Evolutionary conservation across 2,888 invertebrate genomes (phyloP).

Genomic region (Macropis europaea): DNA sequence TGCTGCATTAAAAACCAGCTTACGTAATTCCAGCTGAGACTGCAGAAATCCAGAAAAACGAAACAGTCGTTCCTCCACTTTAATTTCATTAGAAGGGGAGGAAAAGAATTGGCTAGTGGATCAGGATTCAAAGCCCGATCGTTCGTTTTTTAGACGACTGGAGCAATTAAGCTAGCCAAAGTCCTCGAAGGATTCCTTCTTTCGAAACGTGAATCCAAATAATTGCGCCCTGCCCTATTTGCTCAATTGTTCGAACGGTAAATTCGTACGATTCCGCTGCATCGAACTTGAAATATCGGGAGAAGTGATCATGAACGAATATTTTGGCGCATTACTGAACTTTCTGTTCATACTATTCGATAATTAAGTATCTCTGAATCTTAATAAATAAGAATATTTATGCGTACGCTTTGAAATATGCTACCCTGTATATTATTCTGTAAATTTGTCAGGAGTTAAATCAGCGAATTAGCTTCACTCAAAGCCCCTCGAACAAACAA

Average conservation of each 20-base stretch:
- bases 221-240: conserved; percentile 3
- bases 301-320: too few species aligned
- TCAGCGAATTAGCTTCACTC: too few species aligned
- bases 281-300: too few species aligned
- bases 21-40: background rate
- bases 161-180: conserved; percentile 9
- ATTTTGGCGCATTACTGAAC: too few species aligned
- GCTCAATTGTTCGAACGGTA: background rate
- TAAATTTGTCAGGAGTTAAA: too few species aligned
- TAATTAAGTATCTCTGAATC: too few species aligned
- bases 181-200: conserved; percentile 6
- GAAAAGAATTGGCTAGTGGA: background rate
- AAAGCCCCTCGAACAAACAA: too few species aligned
- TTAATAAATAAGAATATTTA: too few species aligned
- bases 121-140: background rate
- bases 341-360: too few species aligned
- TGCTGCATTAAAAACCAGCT: background rate
- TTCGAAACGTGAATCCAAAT: conserved; percentile 13
- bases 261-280: too few species aligned
- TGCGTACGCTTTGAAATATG: too few species aligned
- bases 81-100: background rate
- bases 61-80: background rate
- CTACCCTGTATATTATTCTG: too few species aligned
- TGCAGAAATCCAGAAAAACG: background rate
- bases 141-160: conserved; percentile 19